A percentile compares a stretch with the other conserved stretches of the same genome.
Evolutionary conservation across 1,140 invertebrate species (phyloP).

Genomic region (Calosoma granatense): DNA sequence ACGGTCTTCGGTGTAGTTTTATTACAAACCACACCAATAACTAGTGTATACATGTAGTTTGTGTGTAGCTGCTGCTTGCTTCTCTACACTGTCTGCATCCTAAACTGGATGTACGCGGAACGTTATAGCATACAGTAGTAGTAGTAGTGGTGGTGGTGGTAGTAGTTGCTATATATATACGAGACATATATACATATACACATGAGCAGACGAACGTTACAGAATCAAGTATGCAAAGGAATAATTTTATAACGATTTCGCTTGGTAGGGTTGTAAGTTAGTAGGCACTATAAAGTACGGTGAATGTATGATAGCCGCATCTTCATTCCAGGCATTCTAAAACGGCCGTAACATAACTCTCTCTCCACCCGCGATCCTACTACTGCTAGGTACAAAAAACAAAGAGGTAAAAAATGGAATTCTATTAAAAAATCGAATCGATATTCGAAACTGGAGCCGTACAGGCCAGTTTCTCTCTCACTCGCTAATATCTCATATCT

Average conservation of each 20-base stretch:
- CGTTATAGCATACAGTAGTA: too few species aligned
- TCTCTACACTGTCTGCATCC: too few species aligned
- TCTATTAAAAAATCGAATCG: slow-evolving; percentile 4
- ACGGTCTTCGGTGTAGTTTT: too few species aligned
- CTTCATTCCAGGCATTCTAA: slow-evolving; percentile 2
- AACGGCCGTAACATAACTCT: slow-evolving; percentile 3
- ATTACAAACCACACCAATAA: too few species aligned
- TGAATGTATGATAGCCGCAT: not conserved
- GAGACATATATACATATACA: not conserved
- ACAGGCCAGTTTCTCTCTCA: too few species aligned
- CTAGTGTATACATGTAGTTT: too few species aligned
- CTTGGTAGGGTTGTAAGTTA: not conserved
- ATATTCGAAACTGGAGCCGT: not conserved
- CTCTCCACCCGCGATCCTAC: not conserved
- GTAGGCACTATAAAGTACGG: not conserved
- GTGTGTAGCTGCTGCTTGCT: too few species aligned
- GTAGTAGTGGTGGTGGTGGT: too few species aligned
- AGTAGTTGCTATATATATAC: not conserved
- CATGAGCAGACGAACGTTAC: too few species aligned
- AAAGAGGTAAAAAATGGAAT: slow-evolving; percentile 4
- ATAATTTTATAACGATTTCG: slow-evolving; percentile 5
- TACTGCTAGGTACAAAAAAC: not conserved
- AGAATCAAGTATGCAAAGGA: not conserved
- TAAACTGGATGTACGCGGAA: too few species aligned
- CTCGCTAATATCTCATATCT: slow-evolving; percentile 9